phyloP scores from a whole-genome alignment of 1,140 invertebrate species.

The Protaetia brevitarsis region DNA sequence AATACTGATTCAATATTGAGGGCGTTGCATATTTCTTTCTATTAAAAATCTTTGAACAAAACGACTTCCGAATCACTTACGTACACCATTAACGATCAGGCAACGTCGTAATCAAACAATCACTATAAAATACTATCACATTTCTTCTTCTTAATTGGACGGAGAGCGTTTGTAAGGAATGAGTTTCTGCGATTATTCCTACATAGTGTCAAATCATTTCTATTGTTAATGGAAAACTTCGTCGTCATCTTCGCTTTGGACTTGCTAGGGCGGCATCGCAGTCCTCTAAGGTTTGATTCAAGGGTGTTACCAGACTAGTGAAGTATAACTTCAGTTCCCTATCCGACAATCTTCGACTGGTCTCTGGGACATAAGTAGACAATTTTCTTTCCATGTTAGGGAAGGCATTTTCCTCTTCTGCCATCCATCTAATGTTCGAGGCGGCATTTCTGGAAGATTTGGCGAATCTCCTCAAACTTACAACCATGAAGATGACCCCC shows the following conservation, averaged over 20 bases:
- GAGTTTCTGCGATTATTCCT: too few relatives aligned
- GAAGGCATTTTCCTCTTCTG: background rate
- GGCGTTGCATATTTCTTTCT: background rate
- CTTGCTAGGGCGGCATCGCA: background rate
- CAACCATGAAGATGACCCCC: constrained; percentile 54
- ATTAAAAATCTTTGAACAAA: too few relatives aligned
- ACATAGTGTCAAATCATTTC: too few relatives aligned
- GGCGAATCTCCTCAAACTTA: constrained; percentile 39
- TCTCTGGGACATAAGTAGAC: constrained; percentile 35
- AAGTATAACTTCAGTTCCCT: constrained; percentile 45
- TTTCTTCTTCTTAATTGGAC: background rate
- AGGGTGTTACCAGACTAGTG: constrained; percentile 40
- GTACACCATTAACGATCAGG: too few relatives aligned
- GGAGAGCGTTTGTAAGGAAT: background rate
- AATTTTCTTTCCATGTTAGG: constrained; percentile 37
- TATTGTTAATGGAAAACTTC: background rate
- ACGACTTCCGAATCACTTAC: too few relatives aligned
- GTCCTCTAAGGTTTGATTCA: constrained; percentile 38
- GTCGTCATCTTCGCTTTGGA: background rate
- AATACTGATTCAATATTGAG: background rate
- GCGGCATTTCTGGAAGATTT: background rate
- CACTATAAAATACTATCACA: constrained; percentile 13
- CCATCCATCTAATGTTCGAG: background rate
- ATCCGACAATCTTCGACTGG: constrained; percentile 31
- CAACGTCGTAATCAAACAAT: background rate